phyloP scores from a whole-genome alignment of 1,140 invertebrate species.

The Trachymyrmex septentrionalis region DNA sequence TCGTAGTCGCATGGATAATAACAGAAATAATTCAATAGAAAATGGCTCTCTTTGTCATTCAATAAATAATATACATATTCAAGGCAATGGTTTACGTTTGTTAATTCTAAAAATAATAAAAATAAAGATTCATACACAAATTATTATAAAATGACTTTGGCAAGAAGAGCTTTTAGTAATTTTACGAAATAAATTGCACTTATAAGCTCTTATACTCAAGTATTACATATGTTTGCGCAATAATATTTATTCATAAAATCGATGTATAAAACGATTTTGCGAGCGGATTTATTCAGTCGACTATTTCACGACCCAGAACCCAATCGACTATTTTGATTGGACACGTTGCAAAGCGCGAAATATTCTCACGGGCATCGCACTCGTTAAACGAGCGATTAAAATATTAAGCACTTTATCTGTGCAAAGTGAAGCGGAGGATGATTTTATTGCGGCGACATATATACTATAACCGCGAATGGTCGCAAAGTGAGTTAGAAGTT shows the following conservation, averaged over 20 bases:
- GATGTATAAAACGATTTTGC: slow-evolving; percentile 21
- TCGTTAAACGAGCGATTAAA: slow-evolving; percentile 64
- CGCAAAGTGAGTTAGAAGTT: slow-evolving; percentile 61
- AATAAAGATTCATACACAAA: not conserved
- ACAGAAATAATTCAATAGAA: not conserved
- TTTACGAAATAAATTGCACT: not conserved
- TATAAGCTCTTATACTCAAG: not conserved
- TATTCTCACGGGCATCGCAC: slow-evolving; percentile 57
- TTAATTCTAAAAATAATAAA: not conserved
- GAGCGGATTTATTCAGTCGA: slow-evolving; percentile 17
- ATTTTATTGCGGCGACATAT: slow-evolving; percentile 60
- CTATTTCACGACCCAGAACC: slow-evolving; percentile 23
- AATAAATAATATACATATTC: slow-evolving; percentile 2
- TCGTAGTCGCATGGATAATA: not conserved
- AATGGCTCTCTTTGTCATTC: not conserved
- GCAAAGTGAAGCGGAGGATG: slow-evolving; percentile 56
- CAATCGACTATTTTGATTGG: slow-evolving; percentile 62
- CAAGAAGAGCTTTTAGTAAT: not conserved
- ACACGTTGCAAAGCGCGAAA: slow-evolving; percentile 56
- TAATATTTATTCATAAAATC: slow-evolving; percentile 24
- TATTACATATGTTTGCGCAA: slow-evolving; percentile 19
- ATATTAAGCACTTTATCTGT: slow-evolving; percentile 62
- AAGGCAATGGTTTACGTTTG: not conserved
- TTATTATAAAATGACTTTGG: not conserved
- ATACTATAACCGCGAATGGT: slow-evolving; percentile 37